Base-by-base conservation (phyloP, 2,113 vertebrate species). In the Anhinga rufa region DNA sequence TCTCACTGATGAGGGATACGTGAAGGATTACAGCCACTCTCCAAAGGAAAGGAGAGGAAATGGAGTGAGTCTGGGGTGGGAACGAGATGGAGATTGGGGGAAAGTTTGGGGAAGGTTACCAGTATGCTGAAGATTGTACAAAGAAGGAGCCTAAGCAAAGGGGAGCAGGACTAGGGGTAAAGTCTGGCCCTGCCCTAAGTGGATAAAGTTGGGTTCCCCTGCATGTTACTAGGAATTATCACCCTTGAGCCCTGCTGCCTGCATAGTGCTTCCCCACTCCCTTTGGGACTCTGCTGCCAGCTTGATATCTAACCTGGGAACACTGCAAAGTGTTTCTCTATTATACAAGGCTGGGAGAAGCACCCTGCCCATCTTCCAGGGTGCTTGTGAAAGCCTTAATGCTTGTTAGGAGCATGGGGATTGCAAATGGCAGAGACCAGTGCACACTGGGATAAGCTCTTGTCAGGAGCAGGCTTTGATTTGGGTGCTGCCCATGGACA, bases 11-110 rank as follows among this genome's bases (percentile, higher is more conserved):
- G 71, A 88, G 22, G 36, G 95, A 74, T 61, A 68, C 4, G 7
- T 95, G 91, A 97, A 88, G 54, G 46, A 96, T 94, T 95, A 51
- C 20, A 68, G 61, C 49, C 31, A 46, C 86, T 79, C 64, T 81
- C 38, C 34, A 48, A 48, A 83, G 64, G 31, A 76, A 76, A 80
- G 58, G 65, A 69, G 58, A 87, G n/a, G 75, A 92, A 95, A 91
- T 19, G 8, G 32, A 74, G 12, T 16, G 29, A 89, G 22, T 66
- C 64, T 72, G 70, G 40, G 38, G 34, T n/a, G 65, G 58, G 44
- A 75, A 38, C 34, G 46, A 92, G 62, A 52, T 36, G 17, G 42
- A 79, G 17, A 24, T 21, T 14, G n/a, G 19, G 24, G n/a, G 7
- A 34, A 28, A 25, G 28, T 70, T 29, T 75, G 26, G 40, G 57